Conservation (phyloP, 2,797 vertebrate species). For the Rhinophrynus dorsalis region DNA sequence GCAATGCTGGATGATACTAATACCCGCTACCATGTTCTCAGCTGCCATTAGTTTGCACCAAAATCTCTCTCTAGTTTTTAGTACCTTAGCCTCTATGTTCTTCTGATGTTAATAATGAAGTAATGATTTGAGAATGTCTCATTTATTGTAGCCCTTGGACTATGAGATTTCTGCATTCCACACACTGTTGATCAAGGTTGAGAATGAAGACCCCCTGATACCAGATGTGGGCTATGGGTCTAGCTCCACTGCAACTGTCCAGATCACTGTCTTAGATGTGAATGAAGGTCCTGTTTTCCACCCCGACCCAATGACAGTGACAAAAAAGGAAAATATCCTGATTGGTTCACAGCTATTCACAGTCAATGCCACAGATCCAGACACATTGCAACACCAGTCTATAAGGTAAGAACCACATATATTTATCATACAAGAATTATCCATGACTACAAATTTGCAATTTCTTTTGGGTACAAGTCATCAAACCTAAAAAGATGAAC, state of each 20-base stretch:
- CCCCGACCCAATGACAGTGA: slow-evolving; percentile 87
- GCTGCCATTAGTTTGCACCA: too few species aligned
- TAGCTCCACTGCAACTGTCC: slow-evolving; percentile 91
- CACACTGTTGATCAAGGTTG: slow-evolving; percentile 88
- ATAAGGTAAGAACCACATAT: slow-evolving; percentile 76
- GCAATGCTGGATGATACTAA: too few species aligned
- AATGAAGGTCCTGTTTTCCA: slow-evolving; percentile 93
- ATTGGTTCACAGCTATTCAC: slow-evolving; percentile 85
- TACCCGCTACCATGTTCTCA: too few species aligned
- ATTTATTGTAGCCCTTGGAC: slow-evolving; percentile 80
- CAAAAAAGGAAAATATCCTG: slow-evolving; percentile 82
- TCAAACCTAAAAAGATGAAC: too few species aligned
- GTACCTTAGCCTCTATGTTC: too few species aligned
- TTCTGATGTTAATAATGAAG: too few species aligned
- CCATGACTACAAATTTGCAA: too few species aligned
- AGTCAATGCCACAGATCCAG: slow-evolving; percentile 89
- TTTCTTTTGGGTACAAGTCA: too few species aligned
- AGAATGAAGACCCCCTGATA: slow-evolving; percentile 90
- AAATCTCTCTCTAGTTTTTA: too few species aligned
- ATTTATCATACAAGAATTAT: too few species aligned
- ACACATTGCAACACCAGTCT: slow-evolving; percentile 85
- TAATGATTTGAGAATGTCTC: too few species aligned
- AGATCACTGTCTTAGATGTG: slow-evolving; percentile 84
- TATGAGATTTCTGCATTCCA: slow-evolving; percentile 85
- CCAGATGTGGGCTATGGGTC: slow-evolving; percentile 83